A percentile compares a stretch with the other conserved stretches of the same genome.
These are phyloP conservation scores for Nebria ingens DNA, from an alignment of 1,140 invertebrate genomes.

Conservation along the genomic window DNA sequence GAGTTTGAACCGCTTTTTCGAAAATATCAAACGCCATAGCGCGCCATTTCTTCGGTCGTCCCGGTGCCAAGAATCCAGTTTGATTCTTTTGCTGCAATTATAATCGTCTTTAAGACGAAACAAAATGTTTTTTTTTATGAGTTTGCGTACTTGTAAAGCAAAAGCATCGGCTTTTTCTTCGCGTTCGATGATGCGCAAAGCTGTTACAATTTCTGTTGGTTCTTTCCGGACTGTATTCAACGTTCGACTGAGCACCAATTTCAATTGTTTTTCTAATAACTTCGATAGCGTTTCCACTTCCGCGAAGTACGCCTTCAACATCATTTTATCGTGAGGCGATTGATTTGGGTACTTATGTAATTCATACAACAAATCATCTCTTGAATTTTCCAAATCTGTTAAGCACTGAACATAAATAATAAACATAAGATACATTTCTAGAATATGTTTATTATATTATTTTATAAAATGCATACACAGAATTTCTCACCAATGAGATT, in stretches of 20 bases:
- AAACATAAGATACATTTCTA: constrained; percentile 10
- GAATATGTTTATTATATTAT: no score
- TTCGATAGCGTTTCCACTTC: constrained; percentile 87
- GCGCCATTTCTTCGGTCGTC: constrained; percentile 87
- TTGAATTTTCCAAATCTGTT: constrained; percentile 89
- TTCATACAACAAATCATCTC: constrained; percentile 92
- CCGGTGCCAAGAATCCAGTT: constrained; percentile 84
- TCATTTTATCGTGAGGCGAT: constrained; percentile 77
- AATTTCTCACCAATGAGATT: constrained; percentile 12
- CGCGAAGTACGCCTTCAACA: constrained; percentile 91
- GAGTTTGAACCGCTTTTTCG: constrained; percentile 70
- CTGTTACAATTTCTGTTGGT: constrained; percentile 92
- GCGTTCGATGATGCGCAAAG: constrained; percentile 89
- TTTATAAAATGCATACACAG: constrained; percentile 18
- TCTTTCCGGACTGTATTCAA: constrained; percentile 91
- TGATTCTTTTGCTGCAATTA: constrained; percentile 57
- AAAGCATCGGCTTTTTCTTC: constrained; percentile 87
- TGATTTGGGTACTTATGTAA: constrained; percentile 89
- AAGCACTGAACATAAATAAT: constrained; percentile 56
- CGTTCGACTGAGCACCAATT: constrained; percentile 78
- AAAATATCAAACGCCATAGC: constrained; percentile 76
- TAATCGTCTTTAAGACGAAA: neutral
- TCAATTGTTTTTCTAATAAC: constrained; percentile 83
- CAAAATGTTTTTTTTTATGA: neutral
- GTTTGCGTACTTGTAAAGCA: constrained; percentile 52